phyloP scores from a whole-genome alignment of 2,797 vertebrate genomes.

The Sphenopsis melanotis region DNA sequence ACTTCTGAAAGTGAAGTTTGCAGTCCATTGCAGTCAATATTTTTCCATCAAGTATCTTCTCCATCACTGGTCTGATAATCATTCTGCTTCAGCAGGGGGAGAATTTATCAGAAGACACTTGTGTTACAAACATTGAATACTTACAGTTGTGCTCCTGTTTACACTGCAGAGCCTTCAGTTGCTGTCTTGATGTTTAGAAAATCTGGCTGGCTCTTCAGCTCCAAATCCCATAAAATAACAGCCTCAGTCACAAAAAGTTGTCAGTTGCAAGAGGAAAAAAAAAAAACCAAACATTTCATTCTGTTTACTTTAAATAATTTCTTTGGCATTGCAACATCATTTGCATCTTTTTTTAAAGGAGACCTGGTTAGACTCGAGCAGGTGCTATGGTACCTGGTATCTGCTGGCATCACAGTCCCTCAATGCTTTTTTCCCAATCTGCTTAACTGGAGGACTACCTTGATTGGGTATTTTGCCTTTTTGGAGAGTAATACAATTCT shows the following conservation, averaged over 20 bases:
- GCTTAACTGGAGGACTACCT: neutral
- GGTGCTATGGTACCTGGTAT: neutral
- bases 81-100: neutral
- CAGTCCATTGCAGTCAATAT: neutral
- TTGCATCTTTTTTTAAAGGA: neutral
- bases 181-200: neutral
- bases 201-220: neutral
- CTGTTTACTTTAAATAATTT: neutral
- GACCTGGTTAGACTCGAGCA: neutral
- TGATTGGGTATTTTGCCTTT: neutral
- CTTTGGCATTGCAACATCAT: neutral
- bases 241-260: neutral
- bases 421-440: neutral
- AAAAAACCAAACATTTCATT: neutral
- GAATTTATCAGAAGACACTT: neutral
- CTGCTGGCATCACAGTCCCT: neutral
- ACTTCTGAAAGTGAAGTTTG: neutral
- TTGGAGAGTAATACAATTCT: neutral
- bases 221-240: neutral
- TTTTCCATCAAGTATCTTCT: neutral
- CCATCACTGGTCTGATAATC: neutral
- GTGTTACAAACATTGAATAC: neutral
- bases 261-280: neutral
- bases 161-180: neutral
- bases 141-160: neutral